Evolutionary conservation across 2,888 invertebrate genomes (phyloP), one percentile per base, ranked within the genome.

Genomic region (Euphydryas editha): DNA sequence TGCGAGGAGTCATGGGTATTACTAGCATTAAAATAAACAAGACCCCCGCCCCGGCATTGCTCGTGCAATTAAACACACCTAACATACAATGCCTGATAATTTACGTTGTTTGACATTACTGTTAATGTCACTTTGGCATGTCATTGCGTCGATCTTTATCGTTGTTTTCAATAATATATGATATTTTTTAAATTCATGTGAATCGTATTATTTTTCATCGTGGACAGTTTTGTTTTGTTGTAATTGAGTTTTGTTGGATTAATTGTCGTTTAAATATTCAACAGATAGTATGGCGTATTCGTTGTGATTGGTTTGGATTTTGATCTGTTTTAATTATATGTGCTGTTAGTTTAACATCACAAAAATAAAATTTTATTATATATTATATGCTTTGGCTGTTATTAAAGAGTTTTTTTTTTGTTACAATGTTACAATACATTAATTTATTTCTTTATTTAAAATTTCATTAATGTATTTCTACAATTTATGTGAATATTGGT

Each of bases 41-140:
- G 54, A 1, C 58, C 46, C 67, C 51, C 59, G 44, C n/a, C 44
- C 78, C 79, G 78, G 83, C 87, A 85, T 85, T 84, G 81, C 82
- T 80, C 81, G 85, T 77, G 77, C 86, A 84, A 87, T 87, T 84
- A 85, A 84, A 85, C 83, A 83, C 72, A 74, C 24, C 75, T 67
- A 80, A 81, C 82, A 78, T 86, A 86, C 82, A 88, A 89, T 89
- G 87, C 85, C 89, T 86, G 77, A 89, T 88, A 78, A 7, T 73
- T 85, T 84, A 85, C 54, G 54, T 54, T 21, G 87, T 88, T 89
- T 88, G 87, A 87, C 88, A 87, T 79, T 87, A 86, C 83, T 90
- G 90, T 89, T 92, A 92, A 92, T 92, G 90, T 85, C 82, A 79
- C 76, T 85, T 87, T 91, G 85, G 92, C 92, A 92, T 92, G 92